Base-by-base conservation (phyloP, 2,888 invertebrate species). In the Chalcis sispes region DNA sequence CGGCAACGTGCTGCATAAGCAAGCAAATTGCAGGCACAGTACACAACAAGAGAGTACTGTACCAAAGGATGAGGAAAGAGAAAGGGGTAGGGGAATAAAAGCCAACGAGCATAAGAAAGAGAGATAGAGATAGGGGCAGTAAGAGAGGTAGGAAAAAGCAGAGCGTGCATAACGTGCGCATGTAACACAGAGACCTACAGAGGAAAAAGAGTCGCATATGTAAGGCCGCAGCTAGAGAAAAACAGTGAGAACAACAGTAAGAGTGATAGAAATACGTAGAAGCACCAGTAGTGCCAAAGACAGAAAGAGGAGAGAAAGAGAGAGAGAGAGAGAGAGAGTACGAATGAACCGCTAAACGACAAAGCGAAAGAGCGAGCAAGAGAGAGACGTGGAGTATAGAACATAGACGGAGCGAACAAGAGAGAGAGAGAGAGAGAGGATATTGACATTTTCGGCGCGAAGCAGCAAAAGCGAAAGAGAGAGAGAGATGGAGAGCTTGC, bases 391-490 rank as follows among this genome's bases (percentile, higher is more conserved):
- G 74, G 79, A 48, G 70, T 64, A 27, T 10, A 58, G n/a, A n/a
- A n/a, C n/a, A n/a, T n/a, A n/a, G n/a, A 75, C 72, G 48, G 23
- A 36, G 66, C 52, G 66, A 61, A 46, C 54, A n/a, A 10, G 36
- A 23, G 40, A 42, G 72, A 56, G 72, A 72, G 72, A 76, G 61
- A 79, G 77, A 83, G 83, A 82, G 83, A 84, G 85, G 85, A 87
- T 87, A 88, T 87, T 85, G 87, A 87, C 87, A 87, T 87, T 87
- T 87, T 86, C 83, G 87, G 85, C 82, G 83, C 84, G 84, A 83
- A 85, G 83, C 85, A 18, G 52, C 42, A 18, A 18, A 48, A 52
- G 46, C 13, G 62, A 27, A 10, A 27, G 46, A n/a, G n/a, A 29
- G 46, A n/a, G 46, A 58, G 48, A 20, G 64, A n/a, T 23, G 15